Conservation (phyloP, 2,888 invertebrate species). For the Volucella inanis region DNA sequence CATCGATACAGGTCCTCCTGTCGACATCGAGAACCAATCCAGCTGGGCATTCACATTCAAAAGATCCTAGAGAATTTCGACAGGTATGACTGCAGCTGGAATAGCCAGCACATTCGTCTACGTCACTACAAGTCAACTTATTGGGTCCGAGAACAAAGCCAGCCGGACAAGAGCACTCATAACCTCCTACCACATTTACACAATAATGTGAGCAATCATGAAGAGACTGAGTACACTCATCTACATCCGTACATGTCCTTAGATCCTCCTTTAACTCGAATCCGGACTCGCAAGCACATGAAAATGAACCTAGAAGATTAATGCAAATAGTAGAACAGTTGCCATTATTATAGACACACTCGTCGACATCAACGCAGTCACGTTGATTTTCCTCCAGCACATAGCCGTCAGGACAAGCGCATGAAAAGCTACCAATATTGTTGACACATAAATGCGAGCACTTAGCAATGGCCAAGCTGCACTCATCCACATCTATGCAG, state of each 20-base stretch:
- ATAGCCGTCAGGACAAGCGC: conserved; percentile 84
- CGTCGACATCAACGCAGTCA: conserved; percentile 84
- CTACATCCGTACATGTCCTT: conserved; percentile 82
- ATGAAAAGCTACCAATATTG: conserved; percentile 83
- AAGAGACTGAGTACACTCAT: conserved; percentile 82
- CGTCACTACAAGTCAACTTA: conserved; percentile 79
- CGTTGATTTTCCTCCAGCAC: conserved; percentile 80
- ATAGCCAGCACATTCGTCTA: conserved; percentile 79
- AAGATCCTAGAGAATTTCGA: conserved; percentile 84
- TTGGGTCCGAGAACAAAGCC: conserved; percentile 82
- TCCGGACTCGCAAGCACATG: conserved; percentile 83
- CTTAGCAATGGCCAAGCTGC: conserved; percentile 84
- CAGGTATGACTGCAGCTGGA: conserved; percentile 80
- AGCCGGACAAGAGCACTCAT: conserved; percentile 85
- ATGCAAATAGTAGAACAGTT: conserved; percentile 85
- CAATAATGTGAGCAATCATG: conserved; percentile 84
- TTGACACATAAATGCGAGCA: conserved; percentile 86
- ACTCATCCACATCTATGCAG: conserved; percentile 84
- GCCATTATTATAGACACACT: conserved; percentile 84
- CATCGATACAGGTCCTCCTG: conserved; percentile 81
- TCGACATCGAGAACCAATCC: conserved; percentile 80
- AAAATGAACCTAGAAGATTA: conserved; percentile 85
- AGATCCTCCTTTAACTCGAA: conserved; percentile 81
- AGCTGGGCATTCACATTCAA: conserved; percentile 84
- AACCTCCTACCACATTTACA: conserved; percentile 84